These are phyloP conservation scores for Nibea albiflora DNA, from an alignment of 2,113 vertebrate genomes.

Conservation along the genomic window DNA sequence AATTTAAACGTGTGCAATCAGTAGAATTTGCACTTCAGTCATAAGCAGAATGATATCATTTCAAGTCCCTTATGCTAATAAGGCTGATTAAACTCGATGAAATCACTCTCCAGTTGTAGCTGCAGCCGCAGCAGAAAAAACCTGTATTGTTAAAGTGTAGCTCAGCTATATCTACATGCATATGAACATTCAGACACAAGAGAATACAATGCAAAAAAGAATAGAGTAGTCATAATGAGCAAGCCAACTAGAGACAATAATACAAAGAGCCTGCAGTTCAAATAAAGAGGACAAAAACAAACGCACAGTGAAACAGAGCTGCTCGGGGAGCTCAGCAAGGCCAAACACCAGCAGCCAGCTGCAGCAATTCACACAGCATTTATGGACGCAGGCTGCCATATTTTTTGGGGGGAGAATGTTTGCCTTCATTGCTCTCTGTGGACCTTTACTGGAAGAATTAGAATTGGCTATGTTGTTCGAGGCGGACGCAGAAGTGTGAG, in stretches of 20 bases:
- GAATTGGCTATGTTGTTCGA: conserved; percentile 29
- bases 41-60: conserved; percentile 32
- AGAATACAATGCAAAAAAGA: conserved; percentile 23
- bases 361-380: conserved; percentile 45
- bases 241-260: conserved; percentile 6
- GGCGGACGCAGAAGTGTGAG: conserved; percentile 5
- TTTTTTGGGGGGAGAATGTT: conserved; percentile 43
- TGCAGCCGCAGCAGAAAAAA: conserved; percentile 12
- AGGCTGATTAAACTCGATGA: conserved; percentile 50
- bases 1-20: conserved; percentile 48
- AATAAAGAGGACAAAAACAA: conserved; percentile 36
- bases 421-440: conserved; percentile 47
- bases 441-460: conserved; percentile 45
- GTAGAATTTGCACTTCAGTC: conserved; percentile 50
- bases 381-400: conserved; percentile 29
- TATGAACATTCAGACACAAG: conserved; percentile 21
- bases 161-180: conserved; percentile 16
- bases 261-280: conserved; percentile 36
- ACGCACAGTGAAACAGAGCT: conserved; percentile 11
- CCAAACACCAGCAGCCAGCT: conserved; percentile 30
- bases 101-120: conserved; percentile 27
- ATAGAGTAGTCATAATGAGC: conserved; percentile 50
- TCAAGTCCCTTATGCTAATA: conserved; percentile 44
- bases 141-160: conserved; percentile 32
- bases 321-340: conserved; percentile 38